Conservation (phyloP, 2,888 invertebrate species). For the Tricholauxania praeusta region DNA sequence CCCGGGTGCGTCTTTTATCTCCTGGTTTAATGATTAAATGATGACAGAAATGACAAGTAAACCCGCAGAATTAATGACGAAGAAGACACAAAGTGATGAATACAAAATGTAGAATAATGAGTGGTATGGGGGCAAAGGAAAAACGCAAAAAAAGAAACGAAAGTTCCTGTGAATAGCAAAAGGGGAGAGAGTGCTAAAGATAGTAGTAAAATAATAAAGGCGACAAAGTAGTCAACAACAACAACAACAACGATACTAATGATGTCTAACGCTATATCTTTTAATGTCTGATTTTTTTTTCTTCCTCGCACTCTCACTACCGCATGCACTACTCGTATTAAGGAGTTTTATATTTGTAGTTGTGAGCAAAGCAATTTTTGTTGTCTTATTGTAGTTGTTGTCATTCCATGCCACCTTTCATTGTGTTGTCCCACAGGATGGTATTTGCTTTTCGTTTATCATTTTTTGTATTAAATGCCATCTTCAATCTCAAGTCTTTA, state of each 20-base stretch:
- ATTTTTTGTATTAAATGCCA: too few relatives aligned
- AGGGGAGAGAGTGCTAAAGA: too few relatives aligned
- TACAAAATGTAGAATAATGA: constrained; percentile 30
- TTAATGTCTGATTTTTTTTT: constrained; percentile 2
- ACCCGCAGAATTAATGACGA: constrained; percentile 52
- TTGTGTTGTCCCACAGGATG: too few relatives aligned
- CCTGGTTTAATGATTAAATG: constrained; percentile 51
- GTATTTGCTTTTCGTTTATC: too few relatives aligned
- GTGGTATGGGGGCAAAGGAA: background rate
- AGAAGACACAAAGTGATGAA: constrained; percentile 46
- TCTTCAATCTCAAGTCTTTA: too few relatives aligned
- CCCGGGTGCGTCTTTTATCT: constrained; percentile 49
- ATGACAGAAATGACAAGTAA: constrained; percentile 52
- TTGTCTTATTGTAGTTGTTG: too few relatives aligned
- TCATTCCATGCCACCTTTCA: too few relatives aligned
- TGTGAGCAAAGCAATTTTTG: too few relatives aligned
- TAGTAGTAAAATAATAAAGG: too few relatives aligned
- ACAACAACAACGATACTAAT: background rate
- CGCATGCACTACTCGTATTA: background rate
- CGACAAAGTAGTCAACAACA: background rate
- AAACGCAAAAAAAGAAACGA: too few relatives aligned
- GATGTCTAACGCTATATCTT: constrained; percentile 5
- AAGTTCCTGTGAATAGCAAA: too few relatives aligned
- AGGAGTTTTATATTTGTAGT: background rate
- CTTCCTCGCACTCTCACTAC: background rate